Evolutionary conservation across 2,113 vertebrate species (phyloP).

Genomic region (Globicephala melas): DNA sequence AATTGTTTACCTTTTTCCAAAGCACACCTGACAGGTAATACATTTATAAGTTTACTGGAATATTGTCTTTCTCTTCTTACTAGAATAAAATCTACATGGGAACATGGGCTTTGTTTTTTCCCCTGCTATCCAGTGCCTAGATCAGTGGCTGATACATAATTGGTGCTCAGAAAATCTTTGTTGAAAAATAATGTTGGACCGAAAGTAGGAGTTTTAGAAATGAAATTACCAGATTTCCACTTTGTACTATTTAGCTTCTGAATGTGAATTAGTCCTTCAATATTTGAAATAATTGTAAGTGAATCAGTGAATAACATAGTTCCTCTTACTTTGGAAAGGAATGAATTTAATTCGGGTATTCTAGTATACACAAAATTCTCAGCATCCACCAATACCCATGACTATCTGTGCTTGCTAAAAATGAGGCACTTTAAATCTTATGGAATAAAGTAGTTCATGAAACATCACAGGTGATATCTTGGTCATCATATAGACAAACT

Average conservation of each 20-base stretch:
- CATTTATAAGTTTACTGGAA: neutral
- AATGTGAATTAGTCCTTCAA: neutral
- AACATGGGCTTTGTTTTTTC: neutral
- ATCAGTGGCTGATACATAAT: neutral
- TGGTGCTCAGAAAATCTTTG: neutral
- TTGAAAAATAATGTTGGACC: neutral
- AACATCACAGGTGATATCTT: slow-evolving; percentile 37
- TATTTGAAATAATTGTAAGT: slow-evolving; percentile 42
- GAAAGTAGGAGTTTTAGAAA: neutral
- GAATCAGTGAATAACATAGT: neutral
- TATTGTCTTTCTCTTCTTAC: neutral
- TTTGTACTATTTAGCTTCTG: neutral
- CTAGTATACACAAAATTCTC: neutral
- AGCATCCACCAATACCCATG: neutral
- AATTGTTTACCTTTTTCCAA: neutral
- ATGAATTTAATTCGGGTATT: neutral
- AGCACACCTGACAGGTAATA: neutral
- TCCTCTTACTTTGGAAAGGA: slow-evolving; percentile 22
- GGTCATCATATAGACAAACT: slow-evolving; percentile 48
- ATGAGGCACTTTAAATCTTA: slow-evolving; percentile 38
- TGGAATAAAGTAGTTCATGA: neutral
- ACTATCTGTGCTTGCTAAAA: slow-evolving; percentile 14
- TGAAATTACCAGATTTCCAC: neutral
- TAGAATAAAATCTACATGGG: neutral
- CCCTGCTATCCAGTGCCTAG: neutral